Evolutionary conservation across 2,113 vertebrate genomes (phyloP), one percentile per base, ranked within the genome.

Genomic region (Mormoops blainvillei): DNA sequence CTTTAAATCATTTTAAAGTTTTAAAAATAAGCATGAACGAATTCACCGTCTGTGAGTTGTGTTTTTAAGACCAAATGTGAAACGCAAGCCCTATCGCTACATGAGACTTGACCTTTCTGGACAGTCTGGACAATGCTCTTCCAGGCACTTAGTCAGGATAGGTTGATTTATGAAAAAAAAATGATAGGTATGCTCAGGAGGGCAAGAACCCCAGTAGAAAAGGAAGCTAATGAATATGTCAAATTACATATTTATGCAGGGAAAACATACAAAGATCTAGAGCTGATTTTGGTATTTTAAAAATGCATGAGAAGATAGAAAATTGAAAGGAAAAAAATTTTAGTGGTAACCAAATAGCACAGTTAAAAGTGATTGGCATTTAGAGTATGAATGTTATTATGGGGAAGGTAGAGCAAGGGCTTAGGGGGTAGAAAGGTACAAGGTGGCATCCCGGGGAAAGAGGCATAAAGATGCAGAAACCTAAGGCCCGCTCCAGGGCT

Each of bases 251-350:
- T 33, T 70, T 43, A 33, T 24, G 3, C 14, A 56, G 5, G 5
- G 38, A 78, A 77, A 68, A 16, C 38, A 78, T n/a, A 38, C 48
- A 63, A 83, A 93, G 68, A 63, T 28, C 74, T 50, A n/a, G 45
- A 82, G 13, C 3, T 13, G 0, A 58, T 10, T 33, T 7, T 18
- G 19, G 28, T 63, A 15, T 95, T 77, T 91, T 43, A 33, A 50
- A 82, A 76, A 58, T 71, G 22, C n/a, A 28, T 31, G 31, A 71
- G n/a, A 74, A 54, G 52, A 63, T 73, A 41, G 26, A 89, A 87
- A 52, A 58, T 4, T 36, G 6, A 56, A 94, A 89, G 50, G n/a
- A 5, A 82, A 45, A 74, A 58, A 65, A 38, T 7, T 4, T 5
- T 45, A 33, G 19, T 54, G 33, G 31, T 13, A 70, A 76, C 54